Conservation (phyloP, 2,797 vertebrate genomes). For the Distichodus sexfasciatus region DNA sequence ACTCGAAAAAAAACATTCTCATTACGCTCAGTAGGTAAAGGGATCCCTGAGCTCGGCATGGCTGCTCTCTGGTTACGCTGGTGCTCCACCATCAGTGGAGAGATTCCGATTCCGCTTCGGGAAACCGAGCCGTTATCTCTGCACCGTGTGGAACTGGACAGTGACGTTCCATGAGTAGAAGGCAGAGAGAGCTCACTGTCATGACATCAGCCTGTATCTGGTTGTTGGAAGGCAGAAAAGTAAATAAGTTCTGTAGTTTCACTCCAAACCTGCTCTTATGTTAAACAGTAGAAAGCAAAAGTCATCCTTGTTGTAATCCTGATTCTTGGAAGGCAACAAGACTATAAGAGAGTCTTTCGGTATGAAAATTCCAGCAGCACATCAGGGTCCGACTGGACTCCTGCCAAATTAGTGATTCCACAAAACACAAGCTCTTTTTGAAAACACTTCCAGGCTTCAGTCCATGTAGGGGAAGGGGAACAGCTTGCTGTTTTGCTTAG, state of each 20-base stretch:
- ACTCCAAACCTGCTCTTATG: not conserved
- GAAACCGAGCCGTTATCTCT: not conserved
- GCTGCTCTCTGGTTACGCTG: slow-evolving; percentile 31
- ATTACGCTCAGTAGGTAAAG: slow-evolving; percentile 32
- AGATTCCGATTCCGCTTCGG: not conserved
- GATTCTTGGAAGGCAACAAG: not conserved
- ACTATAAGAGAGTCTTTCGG: no score
- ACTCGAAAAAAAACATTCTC: slow-evolving; percentile 9
- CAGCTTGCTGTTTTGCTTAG: not conserved
- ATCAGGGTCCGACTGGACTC: not conserved
- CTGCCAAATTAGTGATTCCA: not conserved
- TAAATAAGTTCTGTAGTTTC: no score
- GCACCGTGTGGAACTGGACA: not conserved
- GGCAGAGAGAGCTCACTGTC: not conserved
- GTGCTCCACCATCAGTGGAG: slow-evolving; percentile 4
- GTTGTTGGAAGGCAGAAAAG: not conserved
- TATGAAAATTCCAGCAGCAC: not conserved
- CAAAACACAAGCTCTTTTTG: not conserved
- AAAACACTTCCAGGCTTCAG: not conserved
- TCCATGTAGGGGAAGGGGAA: not conserved
- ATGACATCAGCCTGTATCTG: not conserved
- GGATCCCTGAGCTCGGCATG: slow-evolving; percentile 24
- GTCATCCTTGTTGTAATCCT: not conserved
- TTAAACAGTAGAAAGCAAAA: not conserved
- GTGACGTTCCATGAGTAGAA: no score